These are phyloP conservation scores for Cyprinodon brontotheroides DNA, from an alignment of 2,113 vertebrate species.

Conservation along the genomic window DNA sequence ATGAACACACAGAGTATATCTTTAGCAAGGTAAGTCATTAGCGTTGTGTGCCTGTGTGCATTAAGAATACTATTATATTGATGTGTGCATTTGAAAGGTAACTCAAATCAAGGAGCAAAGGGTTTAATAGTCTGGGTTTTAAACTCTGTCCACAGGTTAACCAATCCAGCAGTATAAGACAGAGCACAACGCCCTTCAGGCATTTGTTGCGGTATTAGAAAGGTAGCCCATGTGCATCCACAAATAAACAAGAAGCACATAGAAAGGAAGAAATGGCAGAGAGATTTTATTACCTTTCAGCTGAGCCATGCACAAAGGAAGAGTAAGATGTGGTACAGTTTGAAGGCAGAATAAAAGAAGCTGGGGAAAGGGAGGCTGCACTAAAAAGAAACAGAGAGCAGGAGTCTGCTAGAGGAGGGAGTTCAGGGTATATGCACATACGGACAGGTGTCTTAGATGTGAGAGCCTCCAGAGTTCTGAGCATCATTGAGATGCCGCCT, in stretches of 20 bases:
- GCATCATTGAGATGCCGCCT: constrained; percentile 57
- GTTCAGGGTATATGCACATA: constrained; percentile 38
- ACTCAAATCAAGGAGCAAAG: constrained; percentile 35
- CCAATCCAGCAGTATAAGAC: constrained; percentile 25
- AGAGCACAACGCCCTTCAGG: constrained; percentile 50
- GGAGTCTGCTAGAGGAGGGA: constrained; percentile 46
- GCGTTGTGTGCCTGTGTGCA: constrained; percentile 1
- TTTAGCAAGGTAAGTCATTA: constrained; percentile 5
- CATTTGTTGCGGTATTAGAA: constrained; percentile 16
- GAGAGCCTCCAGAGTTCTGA: constrained; percentile 60
- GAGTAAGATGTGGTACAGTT: constrained; percentile 54
- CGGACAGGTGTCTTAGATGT: constrained; percentile 72
- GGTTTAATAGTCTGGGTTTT: constrained; percentile 32
- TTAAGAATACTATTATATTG: constrained; percentile 12
- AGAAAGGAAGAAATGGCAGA: constrained; percentile 21
- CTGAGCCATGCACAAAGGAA: constrained; percentile 42
- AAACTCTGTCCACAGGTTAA: constrained; percentile 38
- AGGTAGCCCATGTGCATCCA: constrained; percentile 22
- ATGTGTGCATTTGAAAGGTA: constrained; percentile 12
- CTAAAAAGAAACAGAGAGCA: constrained; percentile 48
- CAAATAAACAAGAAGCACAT: constrained; percentile 25
- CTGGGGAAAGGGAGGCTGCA: constrained; percentile 15
- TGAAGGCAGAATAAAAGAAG: constrained; percentile 45
- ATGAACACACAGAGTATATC: not conserved
- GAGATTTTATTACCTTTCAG: constrained; percentile 54